Percentiles rank a stretch among this genome's conserved stretches.
Evolutionary conservation across 2,888 invertebrate species (phyloP).

Genomic region (Meandrusa payeni): DNA sequence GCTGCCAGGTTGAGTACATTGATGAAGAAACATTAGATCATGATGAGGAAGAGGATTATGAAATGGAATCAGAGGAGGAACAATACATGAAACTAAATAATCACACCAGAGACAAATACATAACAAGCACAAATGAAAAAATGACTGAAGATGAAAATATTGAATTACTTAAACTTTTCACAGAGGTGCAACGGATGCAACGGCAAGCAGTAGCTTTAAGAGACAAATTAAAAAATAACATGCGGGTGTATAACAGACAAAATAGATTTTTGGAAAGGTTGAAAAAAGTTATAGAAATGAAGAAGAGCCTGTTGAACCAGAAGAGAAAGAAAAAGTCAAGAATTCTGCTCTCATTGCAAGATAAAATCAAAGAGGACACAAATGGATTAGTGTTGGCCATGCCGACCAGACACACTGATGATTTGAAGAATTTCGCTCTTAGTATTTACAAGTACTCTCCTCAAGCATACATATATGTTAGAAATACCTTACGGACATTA

Average conservation of each 20-base stretch:
- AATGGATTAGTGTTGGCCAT: constrained; percentile 67
- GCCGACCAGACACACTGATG: constrained; percentile 69
- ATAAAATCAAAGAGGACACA: constrained; percentile 68
- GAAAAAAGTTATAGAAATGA: constrained; percentile 60
- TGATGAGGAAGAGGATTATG: constrained; percentile 53
- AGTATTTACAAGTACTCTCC: constrained; percentile 74
- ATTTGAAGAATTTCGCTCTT: constrained; percentile 68
- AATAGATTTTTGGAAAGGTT: constrained; percentile 51
- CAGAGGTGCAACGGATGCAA: constrained; percentile 68
- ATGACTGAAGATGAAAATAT: constrained; percentile 35
- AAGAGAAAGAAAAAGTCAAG: constrained; percentile 69
- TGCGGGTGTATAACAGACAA: constrained; percentile 60
- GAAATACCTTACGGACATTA: constrained; percentile 67
- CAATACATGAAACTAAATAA: constrained; percentile 11
- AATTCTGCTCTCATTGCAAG: constrained; percentile 63
- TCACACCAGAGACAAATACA: constrained; percentile 15
- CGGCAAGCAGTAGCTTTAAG: constrained; percentile 53
- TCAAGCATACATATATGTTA: constrained; percentile 68
- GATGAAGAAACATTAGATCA: constrained; percentile 68
- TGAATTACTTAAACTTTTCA: constrained; percentile 61
- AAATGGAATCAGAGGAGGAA: constrained; percentile 46
- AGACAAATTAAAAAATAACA: constrained; percentile 60
- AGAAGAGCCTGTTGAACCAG: constrained; percentile 57
- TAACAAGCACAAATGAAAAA: constrained; percentile 14
- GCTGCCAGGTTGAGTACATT: constrained; percentile 74